These are phyloP conservation scores for Pogonomyrmex barbatus DNA, from an alignment of 1,140 invertebrate genomes.

Conservation along the genomic window DNA sequence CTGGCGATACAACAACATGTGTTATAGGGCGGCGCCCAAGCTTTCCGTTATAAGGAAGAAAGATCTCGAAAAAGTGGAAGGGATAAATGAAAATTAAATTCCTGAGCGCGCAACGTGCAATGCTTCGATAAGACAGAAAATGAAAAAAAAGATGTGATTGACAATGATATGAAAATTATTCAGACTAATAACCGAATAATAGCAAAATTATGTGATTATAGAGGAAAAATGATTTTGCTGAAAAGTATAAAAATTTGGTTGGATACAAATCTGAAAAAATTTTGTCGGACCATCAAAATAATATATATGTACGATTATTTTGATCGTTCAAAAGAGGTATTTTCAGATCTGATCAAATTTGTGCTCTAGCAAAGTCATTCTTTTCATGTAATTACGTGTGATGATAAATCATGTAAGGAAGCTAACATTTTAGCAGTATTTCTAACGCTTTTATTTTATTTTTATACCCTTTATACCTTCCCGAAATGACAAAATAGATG, in stretches of 20 bases:
- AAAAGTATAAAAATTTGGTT: too few species aligned
- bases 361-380: too few species aligned
- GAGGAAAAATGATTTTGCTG: too few species aligned
- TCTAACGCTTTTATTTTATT: too few species aligned
- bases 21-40: slow-evolving; percentile 21
- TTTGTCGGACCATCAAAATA: too few species aligned
- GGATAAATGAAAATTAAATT: slow-evolving; percentile 55
- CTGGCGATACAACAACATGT: neutral
- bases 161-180: neutral
- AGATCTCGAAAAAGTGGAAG: neutral
- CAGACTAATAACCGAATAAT: neutral
- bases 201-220: neutral
- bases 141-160: neutral
- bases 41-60: slow-evolving; percentile 37
- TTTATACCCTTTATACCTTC: neutral
- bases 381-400: too few species aligned
- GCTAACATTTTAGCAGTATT: too few species aligned
- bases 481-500: neutral
- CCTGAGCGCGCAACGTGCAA: neutral
- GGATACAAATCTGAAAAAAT: too few species aligned
- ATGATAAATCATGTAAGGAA: too few species aligned
- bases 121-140: neutral
- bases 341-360: too few species aligned
- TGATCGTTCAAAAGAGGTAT: too few species aligned
- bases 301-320: too few species aligned